These are phyloP conservation scores for Acheta domesticus DNA, from an alignment of 2,888 invertebrate genomes.

Conservation along the genomic window DNA sequence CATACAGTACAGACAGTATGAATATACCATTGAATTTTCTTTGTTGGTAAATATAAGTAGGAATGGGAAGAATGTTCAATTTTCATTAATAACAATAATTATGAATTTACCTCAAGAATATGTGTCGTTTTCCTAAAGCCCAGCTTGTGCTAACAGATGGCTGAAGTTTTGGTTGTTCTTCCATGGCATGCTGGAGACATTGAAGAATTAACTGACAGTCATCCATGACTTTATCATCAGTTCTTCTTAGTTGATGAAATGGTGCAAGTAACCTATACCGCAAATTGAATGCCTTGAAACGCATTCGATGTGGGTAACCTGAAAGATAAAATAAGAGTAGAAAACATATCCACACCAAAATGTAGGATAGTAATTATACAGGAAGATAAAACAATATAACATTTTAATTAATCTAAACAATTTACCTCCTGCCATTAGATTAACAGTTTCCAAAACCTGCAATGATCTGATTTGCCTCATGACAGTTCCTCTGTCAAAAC, in stretches of 20 bases:
- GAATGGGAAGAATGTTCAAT: no score
- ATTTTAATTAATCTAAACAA: no score
- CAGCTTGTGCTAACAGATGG: slow-evolving; percentile 70
- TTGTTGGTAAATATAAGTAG: no score
- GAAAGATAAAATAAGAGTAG: slow-evolving; percentile 23
- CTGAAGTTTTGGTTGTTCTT: slow-evolving; percentile 50
- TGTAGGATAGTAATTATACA: neutral
- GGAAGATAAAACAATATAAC: neutral
- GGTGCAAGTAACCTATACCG: slow-evolving; percentile 82
- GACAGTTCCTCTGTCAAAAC: slow-evolving; percentile 79
- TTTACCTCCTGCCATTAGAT: slow-evolving; percentile 86
- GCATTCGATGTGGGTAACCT: slow-evolving; percentile 90
- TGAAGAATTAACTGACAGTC: slow-evolving; percentile 74
- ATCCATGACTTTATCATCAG: slow-evolving; percentile 69
- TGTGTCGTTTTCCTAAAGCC: slow-evolving; percentile 89
- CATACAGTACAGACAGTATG: no score
- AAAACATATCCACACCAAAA: neutral
- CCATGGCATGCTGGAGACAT: slow-evolving; percentile 60
- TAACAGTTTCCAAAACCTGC: slow-evolving; percentile 89
- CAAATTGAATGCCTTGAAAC: slow-evolving; percentile 86
- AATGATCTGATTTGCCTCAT: slow-evolving; percentile 85
- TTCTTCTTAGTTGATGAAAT: slow-evolving; percentile 61
- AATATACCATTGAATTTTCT: no score
- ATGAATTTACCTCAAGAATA: slow-evolving; percentile 64
- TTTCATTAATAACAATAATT: neutral